Conservation (phyloP, 2,888 invertebrate genomes). For the Cinara cedri region DNA sequence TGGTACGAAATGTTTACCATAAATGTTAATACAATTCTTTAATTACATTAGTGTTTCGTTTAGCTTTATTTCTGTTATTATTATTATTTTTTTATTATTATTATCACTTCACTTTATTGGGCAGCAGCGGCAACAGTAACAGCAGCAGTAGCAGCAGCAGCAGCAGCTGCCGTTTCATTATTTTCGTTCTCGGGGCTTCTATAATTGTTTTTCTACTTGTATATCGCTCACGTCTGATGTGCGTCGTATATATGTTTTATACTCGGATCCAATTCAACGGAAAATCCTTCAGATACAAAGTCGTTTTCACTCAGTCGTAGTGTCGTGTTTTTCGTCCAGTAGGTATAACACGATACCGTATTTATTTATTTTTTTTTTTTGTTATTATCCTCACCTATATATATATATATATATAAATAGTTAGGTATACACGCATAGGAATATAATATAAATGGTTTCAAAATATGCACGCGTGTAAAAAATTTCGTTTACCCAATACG, state of each 20-base stretch:
- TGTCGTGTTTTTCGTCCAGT: constrained; percentile 9
- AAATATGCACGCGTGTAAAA: too few relatives aligned
- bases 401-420: too few relatives aligned
- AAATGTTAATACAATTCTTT: constrained; percentile 9
- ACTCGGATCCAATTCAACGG: constrained; percentile 6
- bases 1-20: constrained; percentile 13
- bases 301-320: constrained; percentile 15
- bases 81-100: not conserved
- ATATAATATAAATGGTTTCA: too few relatives aligned
- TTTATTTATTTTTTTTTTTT: too few relatives aligned
- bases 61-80: not conserved
- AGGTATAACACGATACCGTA: too few relatives aligned
- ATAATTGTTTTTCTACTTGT: constrained; percentile 30
- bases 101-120: not conserved
- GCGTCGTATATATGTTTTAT: not conserved
- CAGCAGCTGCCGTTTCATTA: constrained; percentile 2
- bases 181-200: constrained; percentile 22
- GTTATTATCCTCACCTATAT: too few relatives aligned
- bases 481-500: too few relatives aligned
- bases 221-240: not conserved
- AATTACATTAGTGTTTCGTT: not conserved
- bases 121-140: not conserved
- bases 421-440: too few relatives aligned
- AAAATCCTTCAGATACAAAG: constrained; percentile 23
- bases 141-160: not conserved